These are phyloP conservation scores for Macrosiphum euphorbiae DNA, from an alignment of 2,888 invertebrate genomes.

Conservation along the genomic window DNA sequence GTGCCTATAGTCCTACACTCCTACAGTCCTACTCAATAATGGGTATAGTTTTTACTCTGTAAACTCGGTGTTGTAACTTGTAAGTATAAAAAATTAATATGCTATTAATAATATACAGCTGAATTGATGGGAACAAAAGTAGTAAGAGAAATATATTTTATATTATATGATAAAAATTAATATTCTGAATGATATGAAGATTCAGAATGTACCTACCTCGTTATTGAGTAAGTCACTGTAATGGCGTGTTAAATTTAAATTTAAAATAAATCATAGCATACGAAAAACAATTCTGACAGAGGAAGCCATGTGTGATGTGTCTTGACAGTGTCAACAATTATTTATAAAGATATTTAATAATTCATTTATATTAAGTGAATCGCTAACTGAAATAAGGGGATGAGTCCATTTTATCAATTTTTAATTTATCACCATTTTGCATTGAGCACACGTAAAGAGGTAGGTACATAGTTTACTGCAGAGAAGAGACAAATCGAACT, in stretches of 20 bases:
- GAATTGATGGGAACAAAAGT: background rate
- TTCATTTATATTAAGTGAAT: background rate
- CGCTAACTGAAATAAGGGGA: no score
- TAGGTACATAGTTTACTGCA: no score
- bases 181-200: background rate
- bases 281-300: no score
- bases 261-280: no score
- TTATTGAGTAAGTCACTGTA: no score
- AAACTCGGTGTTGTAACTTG: background rate
- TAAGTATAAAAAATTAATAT: background rate
- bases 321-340: background rate
- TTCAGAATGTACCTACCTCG: background rate
- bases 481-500: no score
- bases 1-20: no score
- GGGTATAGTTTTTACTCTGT: background rate
- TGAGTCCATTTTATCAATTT: no score
- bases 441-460: no score
- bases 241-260: no score
- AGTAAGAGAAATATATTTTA: background rate
- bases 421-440: no score
- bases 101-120: background rate
- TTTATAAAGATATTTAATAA: background rate
- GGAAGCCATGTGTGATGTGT: no score
- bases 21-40: background rate
- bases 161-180: background rate